These are phyloP conservation scores for Buathra laborator DNA, from an alignment of 2,888 invertebrate species.

Conservation along the genomic window DNA sequence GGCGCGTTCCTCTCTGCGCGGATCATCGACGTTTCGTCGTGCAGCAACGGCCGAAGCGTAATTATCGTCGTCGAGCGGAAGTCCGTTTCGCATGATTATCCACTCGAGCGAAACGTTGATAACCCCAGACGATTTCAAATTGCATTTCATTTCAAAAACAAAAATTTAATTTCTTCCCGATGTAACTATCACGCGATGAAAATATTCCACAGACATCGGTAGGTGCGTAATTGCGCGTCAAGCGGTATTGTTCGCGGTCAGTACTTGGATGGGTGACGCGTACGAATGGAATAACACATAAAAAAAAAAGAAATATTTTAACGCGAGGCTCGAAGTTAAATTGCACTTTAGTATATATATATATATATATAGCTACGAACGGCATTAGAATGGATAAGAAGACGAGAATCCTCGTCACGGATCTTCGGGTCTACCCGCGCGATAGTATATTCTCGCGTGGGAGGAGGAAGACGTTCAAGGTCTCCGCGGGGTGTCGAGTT, in stretches of 20 bases:
- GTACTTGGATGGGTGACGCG: too few relatives aligned
- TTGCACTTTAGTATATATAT: neutral
- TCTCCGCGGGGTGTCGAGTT: constrained; percentile 75
- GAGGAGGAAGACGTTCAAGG: constrained; percentile 79
- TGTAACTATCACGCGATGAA: neutral
- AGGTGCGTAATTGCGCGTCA: too few relatives aligned
- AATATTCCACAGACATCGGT: too few relatives aligned
- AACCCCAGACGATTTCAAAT: neutral
- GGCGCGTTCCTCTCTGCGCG: neutral
- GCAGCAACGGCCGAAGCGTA: constrained; percentile 8
- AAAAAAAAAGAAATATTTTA: constrained; percentile 6
- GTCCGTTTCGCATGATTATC: constrained; percentile 20
- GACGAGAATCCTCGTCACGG: constrained; percentile 7
- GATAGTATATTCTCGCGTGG: constrained; percentile 75
- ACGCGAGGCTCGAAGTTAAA: neutral
- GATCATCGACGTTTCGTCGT: neutral
- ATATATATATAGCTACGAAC: neutral
- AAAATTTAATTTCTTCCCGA: neutral
- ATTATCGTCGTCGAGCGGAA: constrained; percentile 37
- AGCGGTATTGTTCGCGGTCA: too few relatives aligned
- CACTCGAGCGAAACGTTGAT: constrained; percentile 15
- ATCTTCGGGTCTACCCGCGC: constrained; percentile 53
- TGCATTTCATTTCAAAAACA: neutral
- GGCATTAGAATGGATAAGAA: neutral
- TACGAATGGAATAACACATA: neutral